Percentiles rank a stretch among this genome's conserved stretches.
Evolutionary conservation across 2,797 vertebrate genomes (phyloP).

Genomic region (Onychomys leucogaster): DNA sequence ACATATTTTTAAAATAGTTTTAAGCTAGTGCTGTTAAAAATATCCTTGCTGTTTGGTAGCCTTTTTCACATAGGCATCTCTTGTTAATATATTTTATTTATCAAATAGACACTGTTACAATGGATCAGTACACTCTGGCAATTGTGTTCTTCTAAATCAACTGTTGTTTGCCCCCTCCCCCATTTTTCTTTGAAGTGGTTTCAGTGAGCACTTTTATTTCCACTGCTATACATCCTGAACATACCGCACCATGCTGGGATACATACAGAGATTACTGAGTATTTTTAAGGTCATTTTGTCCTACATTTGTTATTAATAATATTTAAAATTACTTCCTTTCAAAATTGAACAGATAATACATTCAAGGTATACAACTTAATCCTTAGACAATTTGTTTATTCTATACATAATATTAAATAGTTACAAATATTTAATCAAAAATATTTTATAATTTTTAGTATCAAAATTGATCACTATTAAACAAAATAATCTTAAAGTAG

Average conservation of each 20-base stretch:
- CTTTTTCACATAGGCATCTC: slow-evolving; percentile 29
- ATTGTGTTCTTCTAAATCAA: neutral
- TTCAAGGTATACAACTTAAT: neutral
- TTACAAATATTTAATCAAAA: neutral
- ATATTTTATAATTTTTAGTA: neutral
- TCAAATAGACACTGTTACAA: neutral
- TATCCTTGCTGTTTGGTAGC: neutral
- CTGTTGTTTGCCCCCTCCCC: neutral
- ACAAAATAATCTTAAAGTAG: neutral
- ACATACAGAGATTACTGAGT: neutral
- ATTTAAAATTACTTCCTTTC: neutral
- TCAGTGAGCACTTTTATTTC: neutral
- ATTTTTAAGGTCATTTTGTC: neutral
- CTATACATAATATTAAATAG: neutral
- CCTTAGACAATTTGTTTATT: neutral
- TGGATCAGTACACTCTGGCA: neutral
- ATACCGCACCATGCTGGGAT: neutral
- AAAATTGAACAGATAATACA: neutral
- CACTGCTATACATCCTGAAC: neutral
- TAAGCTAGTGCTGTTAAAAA: slow-evolving; percentile 39
- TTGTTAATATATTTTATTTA: neutral
- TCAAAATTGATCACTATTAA: neutral
- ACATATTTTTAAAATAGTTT: slow-evolving; percentile 10
- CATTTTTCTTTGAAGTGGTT: neutral
- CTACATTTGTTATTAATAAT: neutral